These are phyloP conservation scores for Octonoba sinensis DNA, from an alignment of 2,888 invertebrate species.

Conservation along the genomic window DNA sequence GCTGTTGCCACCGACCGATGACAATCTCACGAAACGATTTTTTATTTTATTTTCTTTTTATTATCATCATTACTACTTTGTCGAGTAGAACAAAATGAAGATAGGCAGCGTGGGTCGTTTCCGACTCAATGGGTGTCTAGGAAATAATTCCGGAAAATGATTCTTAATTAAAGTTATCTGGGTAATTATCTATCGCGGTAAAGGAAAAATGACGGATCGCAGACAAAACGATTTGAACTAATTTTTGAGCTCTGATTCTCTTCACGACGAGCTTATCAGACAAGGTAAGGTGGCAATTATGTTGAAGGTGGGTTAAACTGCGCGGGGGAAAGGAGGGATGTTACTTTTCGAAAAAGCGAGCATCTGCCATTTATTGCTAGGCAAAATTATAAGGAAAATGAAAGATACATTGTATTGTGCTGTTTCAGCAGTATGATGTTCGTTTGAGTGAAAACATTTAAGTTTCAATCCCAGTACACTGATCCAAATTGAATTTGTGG, in stretches of 20 bases:
- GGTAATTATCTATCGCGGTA: not conserved
- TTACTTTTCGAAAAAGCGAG: too few relatives aligned
- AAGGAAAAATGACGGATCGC: not conserved
- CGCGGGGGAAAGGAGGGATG: too few relatives aligned
- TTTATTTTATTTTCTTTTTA: not conserved
- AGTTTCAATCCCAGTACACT: too few relatives aligned
- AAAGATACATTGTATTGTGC: too few relatives aligned
- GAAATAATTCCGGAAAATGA: constrained; percentile 10
- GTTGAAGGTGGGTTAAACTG: too few relatives aligned
- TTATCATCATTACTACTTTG: too few relatives aligned
- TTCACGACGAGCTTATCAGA: not conserved
- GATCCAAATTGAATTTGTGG: too few relatives aligned
- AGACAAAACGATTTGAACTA: constrained; percentile 11
- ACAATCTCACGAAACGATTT: constrained; percentile 1
- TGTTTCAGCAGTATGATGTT: too few relatives aligned
- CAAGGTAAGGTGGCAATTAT: too few relatives aligned
- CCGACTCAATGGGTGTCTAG: not conserved
- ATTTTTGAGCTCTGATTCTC: constrained; percentile 36
- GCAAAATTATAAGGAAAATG: too few relatives aligned
- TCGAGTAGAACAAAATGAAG: constrained; percentile 2
- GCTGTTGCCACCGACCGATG: constrained; percentile 11
- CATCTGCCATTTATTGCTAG: too few relatives aligned
- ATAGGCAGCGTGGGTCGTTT: not conserved
- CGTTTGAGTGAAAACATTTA: too few relatives aligned
- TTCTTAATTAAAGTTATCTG: constrained; percentile 1